These are phyloP conservation scores for Sterrhoptilus dennistouni DNA, from an alignment of 2,113 vertebrate genomes.

Conservation along the genomic window DNA sequence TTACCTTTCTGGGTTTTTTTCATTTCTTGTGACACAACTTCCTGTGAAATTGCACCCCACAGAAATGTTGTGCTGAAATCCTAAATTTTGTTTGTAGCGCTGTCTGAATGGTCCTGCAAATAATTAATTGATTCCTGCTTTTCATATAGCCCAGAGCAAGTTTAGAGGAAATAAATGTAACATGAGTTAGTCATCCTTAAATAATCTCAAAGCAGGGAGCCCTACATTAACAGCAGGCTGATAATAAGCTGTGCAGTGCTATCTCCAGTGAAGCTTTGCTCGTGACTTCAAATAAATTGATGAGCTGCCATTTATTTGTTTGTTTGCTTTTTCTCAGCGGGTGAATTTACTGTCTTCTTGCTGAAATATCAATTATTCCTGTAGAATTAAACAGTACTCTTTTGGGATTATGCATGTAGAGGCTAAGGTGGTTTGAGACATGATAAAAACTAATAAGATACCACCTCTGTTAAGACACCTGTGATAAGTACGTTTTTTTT, in stretches of 20 bases:
- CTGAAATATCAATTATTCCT: neutral
- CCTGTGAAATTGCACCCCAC: neutral
- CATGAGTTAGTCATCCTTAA: constrained; percentile 36
- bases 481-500: neutral
- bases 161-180: constrained; percentile 20
- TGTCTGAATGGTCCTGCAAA: neutral
- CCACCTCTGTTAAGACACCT: neutral
- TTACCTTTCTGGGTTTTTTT: neutral
- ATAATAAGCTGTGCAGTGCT: neutral
- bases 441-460: neutral
- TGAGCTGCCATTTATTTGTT: constrained; percentile 12
- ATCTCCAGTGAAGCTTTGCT: neutral
- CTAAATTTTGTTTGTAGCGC: neutral
- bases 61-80: neutral
- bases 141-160: neutral
- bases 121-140: neutral
- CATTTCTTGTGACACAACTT: neutral
- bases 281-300: neutral
- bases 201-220: constrained; percentile 22
- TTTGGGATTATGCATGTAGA: neutral
- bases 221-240: constrained; percentile 8
- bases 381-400: neutral
- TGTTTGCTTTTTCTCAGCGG: neutral
- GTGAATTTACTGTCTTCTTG: neutral
- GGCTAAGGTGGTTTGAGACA: neutral